Evolutionary conservation across 2,797 vertebrate species (phyloP).

Genomic region (Falco concolor): DNA sequence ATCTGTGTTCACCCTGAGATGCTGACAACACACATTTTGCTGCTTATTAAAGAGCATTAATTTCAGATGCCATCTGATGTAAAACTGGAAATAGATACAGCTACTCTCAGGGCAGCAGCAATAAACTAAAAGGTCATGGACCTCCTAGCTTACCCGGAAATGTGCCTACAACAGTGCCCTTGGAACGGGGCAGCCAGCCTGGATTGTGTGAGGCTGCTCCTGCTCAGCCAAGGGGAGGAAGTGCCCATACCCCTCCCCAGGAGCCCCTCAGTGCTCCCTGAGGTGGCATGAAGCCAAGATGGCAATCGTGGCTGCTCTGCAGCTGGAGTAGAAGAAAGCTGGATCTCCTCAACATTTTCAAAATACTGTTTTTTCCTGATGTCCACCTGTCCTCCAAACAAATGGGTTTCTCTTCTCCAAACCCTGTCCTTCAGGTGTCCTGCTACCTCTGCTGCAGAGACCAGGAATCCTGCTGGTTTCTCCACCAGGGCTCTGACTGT

Average conservation of each 20-base stretch:
- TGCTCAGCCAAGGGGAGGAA: neutral
- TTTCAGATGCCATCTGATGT: neutral
- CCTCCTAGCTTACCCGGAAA: neutral
- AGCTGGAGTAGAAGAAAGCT: neutral
- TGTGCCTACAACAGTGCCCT: neutral
- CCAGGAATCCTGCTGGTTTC: neutral
- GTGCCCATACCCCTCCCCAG: fast-evolving
- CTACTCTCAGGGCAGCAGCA: neutral
- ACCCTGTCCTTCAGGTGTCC: neutral
- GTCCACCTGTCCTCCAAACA: neutral
- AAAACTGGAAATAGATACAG: neutral
- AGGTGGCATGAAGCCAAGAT: neutral
- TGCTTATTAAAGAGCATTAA: neutral
- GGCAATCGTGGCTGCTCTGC: neutral
- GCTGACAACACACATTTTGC: conserved; percentile 30
- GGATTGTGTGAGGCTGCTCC: neutral
- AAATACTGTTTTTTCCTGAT: neutral
- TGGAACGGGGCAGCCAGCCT: neutral
- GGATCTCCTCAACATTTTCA: neutral
- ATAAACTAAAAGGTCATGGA: neutral
- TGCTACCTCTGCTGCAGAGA: neutral
- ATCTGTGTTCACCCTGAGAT: neutral
- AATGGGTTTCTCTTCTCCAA: neutral
- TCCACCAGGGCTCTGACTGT: neutral
- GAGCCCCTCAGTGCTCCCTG: neutral